Evolutionary conservation across 2,113 vertebrate genomes (phyloP), one percentile per base, ranked within the genome.

Genomic region (Sterrhoptilus dennistouni): DNA sequence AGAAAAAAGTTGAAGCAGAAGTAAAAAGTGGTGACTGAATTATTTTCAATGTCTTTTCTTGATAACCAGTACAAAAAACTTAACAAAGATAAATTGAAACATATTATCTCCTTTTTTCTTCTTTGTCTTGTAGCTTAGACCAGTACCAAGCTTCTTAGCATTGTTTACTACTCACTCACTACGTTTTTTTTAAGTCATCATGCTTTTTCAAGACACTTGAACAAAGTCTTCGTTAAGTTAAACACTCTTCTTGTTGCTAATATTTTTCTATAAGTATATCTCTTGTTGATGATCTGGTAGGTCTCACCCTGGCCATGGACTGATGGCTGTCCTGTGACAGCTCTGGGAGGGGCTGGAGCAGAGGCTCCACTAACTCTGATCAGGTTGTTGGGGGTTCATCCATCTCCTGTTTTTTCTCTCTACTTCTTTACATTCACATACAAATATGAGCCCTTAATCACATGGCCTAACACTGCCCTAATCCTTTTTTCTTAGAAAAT

Each of bases 391-490:
- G 38, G 35, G 7, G 15, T 63, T 85, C 18, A 12, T 80, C 57
- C 7, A 13, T 38, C 31, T 89, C 9, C 24, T 85, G 10, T 31
- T 80, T 56, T 52, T 79, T 8, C 8, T 40, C 22, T 75, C 42
- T 61, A 36, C 22, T 57, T 65, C 59, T 78, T 86, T 74, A 23
- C 1, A 0, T 40, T 10, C 1, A 0, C 44, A 8, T 9, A 35
- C 2, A 50, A 16, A 54, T 14, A 25, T 11, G 9, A 93, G 35
- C 5, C 36, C 29, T 85, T 74, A 72, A 70, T 86, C 42, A 33
- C 21, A 4, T 54, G 29, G 69, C 70, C 50, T 79, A 69, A 38
- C 20, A 9, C 5, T 85, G 8, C 36, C 28, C 9, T 75, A 81
- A 60, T 72, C 44, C 5, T 81, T 7, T 89, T 80, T 50, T 86